Evolutionary conservation across 2,113 vertebrate species (phyloP).

Genomic region (Phodopus roborovskii): DNA sequence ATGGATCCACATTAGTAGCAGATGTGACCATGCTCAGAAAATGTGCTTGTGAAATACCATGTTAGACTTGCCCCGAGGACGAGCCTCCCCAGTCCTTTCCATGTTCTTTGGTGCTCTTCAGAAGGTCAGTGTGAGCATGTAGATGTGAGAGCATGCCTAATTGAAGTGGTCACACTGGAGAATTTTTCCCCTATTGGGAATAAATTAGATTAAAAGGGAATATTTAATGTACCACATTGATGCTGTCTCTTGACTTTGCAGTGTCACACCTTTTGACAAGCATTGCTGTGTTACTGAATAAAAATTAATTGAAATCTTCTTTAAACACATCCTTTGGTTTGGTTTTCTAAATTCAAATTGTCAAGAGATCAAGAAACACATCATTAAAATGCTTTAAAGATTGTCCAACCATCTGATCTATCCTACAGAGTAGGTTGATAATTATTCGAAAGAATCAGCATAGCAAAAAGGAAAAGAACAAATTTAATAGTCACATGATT

Average conservation of each 20-base stretch:
- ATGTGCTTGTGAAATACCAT: not conserved
- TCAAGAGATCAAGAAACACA: slow-evolving; percentile 58
- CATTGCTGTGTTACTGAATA: not conserved
- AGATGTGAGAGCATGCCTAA: slow-evolving; percentile 30
- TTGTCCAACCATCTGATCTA: slow-evolving; percentile 30
- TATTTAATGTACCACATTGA: slow-evolving; percentile 46
- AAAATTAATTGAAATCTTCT: slow-evolving; percentile 66
- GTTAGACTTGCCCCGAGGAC: not conserved
- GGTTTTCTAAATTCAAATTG: slow-evolving; percentile 66
- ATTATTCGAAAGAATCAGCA: slow-evolving; percentile 43
- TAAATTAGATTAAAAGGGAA: slow-evolving; percentile 58
- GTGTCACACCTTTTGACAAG: slow-evolving; percentile 60
- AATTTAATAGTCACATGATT: not conserved
- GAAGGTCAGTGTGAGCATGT: not conserved
- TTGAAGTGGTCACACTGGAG: slow-evolving; percentile 37
- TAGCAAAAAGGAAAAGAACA: slow-evolving; percentile 6
- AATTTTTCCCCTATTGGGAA: not conserved
- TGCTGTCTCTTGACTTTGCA: not conserved
- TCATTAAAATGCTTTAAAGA: slow-evolving; percentile 56
- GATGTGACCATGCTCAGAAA: not conserved
- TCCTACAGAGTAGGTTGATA: not conserved
- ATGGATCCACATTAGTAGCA: not conserved
- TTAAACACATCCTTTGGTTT: slow-evolving; percentile 62
- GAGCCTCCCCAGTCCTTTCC: not conserved
- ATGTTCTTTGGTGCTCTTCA: not conserved